Base-by-base conservation (phyloP, 2,797 vertebrate genomes). In the Liasis olivaceus region DNA sequence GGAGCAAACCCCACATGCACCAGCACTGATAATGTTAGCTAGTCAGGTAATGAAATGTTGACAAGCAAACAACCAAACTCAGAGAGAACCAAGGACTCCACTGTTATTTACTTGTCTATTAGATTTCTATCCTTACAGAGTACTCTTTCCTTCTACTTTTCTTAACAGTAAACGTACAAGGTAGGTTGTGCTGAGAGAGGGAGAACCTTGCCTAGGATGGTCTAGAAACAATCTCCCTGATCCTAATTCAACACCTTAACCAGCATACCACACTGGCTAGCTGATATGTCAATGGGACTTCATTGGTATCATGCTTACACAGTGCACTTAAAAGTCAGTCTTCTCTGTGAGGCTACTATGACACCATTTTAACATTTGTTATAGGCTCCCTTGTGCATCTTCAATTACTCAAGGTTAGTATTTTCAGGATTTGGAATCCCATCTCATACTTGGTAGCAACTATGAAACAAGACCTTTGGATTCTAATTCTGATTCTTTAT, bases 361-460 rank as follows among this genome's bases (percentile, higher is more conserved):
- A 20, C 92, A 66, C n/a, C 72, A 88, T n/a, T 88, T 90, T 13
- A 20, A 88, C 36, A 90, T 81, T 81, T n/a, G 24, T n/a, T 88
- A 42, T 56, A 26, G 42, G 26, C 72, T 63, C 69, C n/a, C 17
- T 58, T 13, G 5, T 64, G 84, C 60, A 28, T 88, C 62, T 88
- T 51, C 24, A 93, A n/a, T 84, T 58, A 85, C 64, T 88, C 60
- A 88, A 84, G 60, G 51, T 93, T 93, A 90, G 81, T 91, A 62
- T 0, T 66, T 93, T 84, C 58, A 2, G 81, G 60, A 9, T 84
- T 88, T 77, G 91, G 66, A 77, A 9, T 9, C 59, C 28, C 4
- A 24, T 58, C 15, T 89, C 93, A 36, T 59, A 91, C 7, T 89
- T 31, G 36, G 60, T 17, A 91, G 89, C 60, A 88, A 59, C 59